phyloP scores from a whole-genome alignment of 1,140 invertebrate genomes.

The Triops longicaudatus region DNA sequence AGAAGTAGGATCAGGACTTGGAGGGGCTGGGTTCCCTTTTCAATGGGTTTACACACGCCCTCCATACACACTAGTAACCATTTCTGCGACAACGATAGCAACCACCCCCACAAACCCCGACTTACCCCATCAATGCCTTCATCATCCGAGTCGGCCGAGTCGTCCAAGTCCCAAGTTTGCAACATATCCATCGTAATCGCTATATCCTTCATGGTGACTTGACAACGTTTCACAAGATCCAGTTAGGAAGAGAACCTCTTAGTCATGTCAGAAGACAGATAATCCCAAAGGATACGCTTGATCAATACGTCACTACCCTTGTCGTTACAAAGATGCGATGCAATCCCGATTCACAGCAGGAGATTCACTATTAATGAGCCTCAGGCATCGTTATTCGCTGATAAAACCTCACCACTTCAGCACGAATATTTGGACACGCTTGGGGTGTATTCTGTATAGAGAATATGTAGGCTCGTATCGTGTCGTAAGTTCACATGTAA shows the following conservation, averaged over 20 bases:
- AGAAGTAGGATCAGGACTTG: neutral
- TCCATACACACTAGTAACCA: neutral
- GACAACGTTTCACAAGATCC: neutral
- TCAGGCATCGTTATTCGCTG: too few species aligned
- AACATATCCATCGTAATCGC: neutral
- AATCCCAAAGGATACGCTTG: neutral
- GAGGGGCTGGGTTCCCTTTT: neutral
- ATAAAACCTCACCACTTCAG: too few species aligned
- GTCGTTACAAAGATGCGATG: too few species aligned
- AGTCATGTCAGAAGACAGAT: neutral
- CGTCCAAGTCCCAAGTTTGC: slow-evolving; percentile 8
- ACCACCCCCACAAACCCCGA: neutral
- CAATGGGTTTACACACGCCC: neutral
- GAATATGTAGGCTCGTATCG: too few species aligned
- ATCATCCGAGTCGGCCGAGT: neutral
- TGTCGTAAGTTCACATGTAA: neutral
- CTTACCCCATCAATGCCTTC: slow-evolving; percentile 10
- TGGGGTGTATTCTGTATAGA: too few species aligned
- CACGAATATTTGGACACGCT: too few species aligned
- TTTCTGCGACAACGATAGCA: neutral
- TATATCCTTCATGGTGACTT: neutral
- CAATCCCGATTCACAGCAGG: too few species aligned
- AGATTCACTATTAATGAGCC: too few species aligned
- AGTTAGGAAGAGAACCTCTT: neutral
- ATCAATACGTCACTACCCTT: too few species aligned